Evolutionary conservation across 2,797 vertebrate genomes (phyloP).

Genomic region (Mus spretus): DNA sequence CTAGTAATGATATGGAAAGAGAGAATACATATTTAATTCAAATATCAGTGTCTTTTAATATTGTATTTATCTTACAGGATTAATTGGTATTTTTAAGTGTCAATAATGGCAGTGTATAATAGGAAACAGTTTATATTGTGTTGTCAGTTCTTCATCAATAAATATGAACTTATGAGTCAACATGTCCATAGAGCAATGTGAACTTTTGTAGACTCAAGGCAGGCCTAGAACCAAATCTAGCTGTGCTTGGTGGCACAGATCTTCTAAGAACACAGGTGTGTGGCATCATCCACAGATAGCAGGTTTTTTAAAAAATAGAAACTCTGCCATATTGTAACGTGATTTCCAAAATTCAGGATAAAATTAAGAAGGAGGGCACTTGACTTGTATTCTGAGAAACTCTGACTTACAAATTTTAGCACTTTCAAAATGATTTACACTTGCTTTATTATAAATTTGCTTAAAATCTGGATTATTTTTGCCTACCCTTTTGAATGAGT

Average conservation of each 20-base stretch:
- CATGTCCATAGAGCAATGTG: background rate
- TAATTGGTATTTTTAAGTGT: slow-evolving; percentile 16
- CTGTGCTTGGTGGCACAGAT: background rate
- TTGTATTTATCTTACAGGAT: background rate
- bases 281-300: background rate
- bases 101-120: background rate
- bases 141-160: background rate
- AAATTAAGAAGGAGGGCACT: slow-evolving; percentile 30
- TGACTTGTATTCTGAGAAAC: slow-evolving; percentile 18
- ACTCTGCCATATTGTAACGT: background rate
- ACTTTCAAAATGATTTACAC: background rate
- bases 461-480: background rate
- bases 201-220: background rate
- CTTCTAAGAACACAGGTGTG: background rate
- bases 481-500: background rate
- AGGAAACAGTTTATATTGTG: slow-evolving; percentile 17
- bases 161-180: background rate
- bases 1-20: background rate
- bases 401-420: background rate
- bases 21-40: slow-evolving; percentile 24
- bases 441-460: background rate
- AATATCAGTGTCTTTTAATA: slow-evolving; percentile 18
- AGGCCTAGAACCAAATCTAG: background rate
- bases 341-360: background rate
- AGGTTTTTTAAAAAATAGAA: background rate